A percentile compares a stretch with the other conserved stretches of the same genome.
These are phyloP conservation scores for Perithous albicinctus DNA, from an alignment of 2,888 invertebrate genomes.

Conservation along the genomic window DNA sequence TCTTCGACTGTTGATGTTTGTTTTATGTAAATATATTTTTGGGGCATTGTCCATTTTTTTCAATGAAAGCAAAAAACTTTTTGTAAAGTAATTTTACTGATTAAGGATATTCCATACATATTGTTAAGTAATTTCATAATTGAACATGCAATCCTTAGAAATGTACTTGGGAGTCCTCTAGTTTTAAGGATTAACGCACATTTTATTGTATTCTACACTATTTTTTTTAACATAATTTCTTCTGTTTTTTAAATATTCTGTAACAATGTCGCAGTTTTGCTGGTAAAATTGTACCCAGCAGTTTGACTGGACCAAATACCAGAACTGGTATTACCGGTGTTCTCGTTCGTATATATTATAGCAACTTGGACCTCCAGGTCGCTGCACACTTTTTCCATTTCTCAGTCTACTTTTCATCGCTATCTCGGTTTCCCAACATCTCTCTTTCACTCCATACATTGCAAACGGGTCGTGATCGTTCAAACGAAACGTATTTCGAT, in stretches of 20 bases:
- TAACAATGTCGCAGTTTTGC: neutral
- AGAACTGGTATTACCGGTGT: neutral
- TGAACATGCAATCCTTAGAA: too few relatives aligned
- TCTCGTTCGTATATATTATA: too few relatives aligned
- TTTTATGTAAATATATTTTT: too few relatives aligned
- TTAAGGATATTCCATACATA: too few relatives aligned
- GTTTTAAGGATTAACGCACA: too few relatives aligned
- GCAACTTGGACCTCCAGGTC: neutral
- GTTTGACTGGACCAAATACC: neutral
- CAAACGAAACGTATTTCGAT: constrained; percentile 40
- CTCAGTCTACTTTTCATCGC: too few relatives aligned
- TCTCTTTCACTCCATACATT: neutral
- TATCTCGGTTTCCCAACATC: constrained; percentile 3
- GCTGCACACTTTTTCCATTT: neutral
- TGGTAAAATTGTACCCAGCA: neutral
- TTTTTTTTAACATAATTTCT: neutral
- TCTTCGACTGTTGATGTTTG: neutral
- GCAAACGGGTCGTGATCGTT: neutral
- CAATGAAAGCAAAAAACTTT: too few relatives aligned
- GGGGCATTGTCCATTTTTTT: too few relatives aligned
- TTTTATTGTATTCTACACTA: too few relatives aligned
- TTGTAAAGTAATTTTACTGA: too few relatives aligned
- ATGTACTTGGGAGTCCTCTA: too few relatives aligned
- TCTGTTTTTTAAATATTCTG: neutral
- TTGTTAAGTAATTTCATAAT: too few relatives aligned